Conservation (phyloP, 2,888 invertebrate genomes). For the Spodoptera picta region DNA sequence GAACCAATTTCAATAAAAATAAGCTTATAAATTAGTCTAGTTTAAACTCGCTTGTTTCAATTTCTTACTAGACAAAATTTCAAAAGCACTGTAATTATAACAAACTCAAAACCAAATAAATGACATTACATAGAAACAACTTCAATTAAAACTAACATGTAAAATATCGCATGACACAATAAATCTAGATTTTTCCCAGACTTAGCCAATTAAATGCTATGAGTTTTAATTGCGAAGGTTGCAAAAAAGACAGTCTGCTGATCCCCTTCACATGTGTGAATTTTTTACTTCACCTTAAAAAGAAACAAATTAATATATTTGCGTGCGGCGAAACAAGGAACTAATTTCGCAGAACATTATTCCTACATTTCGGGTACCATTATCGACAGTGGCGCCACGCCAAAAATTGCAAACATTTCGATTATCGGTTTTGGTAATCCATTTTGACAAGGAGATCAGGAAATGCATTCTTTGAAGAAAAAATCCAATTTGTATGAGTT, state of each 20-base stretch:
- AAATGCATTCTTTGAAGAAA: constrained; percentile 38
- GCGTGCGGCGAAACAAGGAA: constrained; percentile 8
- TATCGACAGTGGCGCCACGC: constrained; percentile 4
- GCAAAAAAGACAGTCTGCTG: constrained; percentile 17
- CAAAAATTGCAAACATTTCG: constrained; percentile 1
- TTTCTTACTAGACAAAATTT: no score
- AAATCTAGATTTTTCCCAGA: constrained; percentile 31
- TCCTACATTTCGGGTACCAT: constrained; percentile 10
- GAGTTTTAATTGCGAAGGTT: constrained; percentile 26
- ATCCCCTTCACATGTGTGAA: constrained; percentile 7
- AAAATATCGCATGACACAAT: constrained; percentile 14
- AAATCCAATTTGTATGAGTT: constrained; percentile 36
- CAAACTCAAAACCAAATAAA: not conserved
- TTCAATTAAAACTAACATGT: constrained; percentile 17
- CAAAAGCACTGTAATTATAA: no score
- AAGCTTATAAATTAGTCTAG: no score
- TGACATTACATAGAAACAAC: not conserved
- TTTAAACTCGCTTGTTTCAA: no score
- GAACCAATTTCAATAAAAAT: no score
- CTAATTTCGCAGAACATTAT: not conserved
- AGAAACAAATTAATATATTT: not conserved
- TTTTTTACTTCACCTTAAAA: constrained; percentile 29
- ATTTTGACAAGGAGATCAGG: constrained; percentile 48
- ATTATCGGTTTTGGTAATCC: not conserved
- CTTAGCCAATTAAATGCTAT: constrained; percentile 11